These are phyloP conservation scores for Torymus auratus DNA, from an alignment of 2,888 invertebrate genomes.

Conservation along the genomic window DNA sequence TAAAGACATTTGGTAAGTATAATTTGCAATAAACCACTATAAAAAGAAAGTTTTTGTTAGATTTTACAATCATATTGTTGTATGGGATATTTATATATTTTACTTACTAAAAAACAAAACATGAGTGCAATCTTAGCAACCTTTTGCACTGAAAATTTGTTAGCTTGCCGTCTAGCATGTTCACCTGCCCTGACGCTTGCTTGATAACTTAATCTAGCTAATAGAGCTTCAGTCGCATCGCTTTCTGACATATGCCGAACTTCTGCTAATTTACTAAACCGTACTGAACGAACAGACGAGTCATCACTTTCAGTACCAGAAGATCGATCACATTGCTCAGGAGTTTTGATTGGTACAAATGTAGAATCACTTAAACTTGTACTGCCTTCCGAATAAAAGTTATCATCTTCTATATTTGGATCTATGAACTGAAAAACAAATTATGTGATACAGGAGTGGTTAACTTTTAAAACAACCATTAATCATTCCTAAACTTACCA, in stretches of 20 bases:
- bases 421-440: slow-evolving; percentile 82
- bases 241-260: slow-evolving; percentile 92
- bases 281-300: slow-evolving; percentile 89
- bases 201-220: slow-evolving; percentile 95
- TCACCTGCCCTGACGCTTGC: slow-evolving; percentile 92
- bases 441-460: slow-evolving; percentile 29
- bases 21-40: slow-evolving; percentile 97
- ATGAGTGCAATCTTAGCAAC: slow-evolving; percentile 90
- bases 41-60: slow-evolving; percentile 65
- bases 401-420: slow-evolving; percentile 88
- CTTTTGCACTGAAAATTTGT: slow-evolving; percentile 85
- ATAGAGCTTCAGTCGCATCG: slow-evolving; percentile 94
- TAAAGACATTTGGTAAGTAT: slow-evolving; percentile 93
- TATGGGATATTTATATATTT: neutral
- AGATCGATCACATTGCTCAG: slow-evolving; percentile 83
- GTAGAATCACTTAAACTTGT: slow-evolving; percentile 90
- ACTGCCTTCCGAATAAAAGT: slow-evolving; percentile 84
- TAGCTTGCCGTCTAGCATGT: slow-evolving; percentile 85
- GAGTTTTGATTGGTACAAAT: slow-evolving; percentile 91
- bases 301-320: slow-evolving; percentile 90
- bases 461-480: no score
- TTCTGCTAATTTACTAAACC: slow-evolving; percentile 94
- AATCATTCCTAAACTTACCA: slow-evolving; percentile 77
- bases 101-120: slow-evolving; percentile 89
- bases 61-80: neutral